Conservation (phyloP, 2,888 invertebrate species). For the Lypha dubia region DNA sequence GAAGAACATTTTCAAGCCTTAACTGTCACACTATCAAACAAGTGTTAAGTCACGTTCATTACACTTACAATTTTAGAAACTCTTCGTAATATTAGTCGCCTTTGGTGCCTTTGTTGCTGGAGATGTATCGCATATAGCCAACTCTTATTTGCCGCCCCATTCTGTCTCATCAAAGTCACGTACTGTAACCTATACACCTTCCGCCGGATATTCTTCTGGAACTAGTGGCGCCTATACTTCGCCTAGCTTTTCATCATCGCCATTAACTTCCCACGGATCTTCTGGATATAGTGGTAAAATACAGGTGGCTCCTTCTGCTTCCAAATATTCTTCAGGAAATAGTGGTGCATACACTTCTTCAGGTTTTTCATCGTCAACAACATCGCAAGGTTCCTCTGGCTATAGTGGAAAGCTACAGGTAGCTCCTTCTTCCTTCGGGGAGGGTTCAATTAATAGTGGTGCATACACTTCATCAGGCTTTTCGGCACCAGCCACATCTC, state of each 20-base stretch:
- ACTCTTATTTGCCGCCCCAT: slow-evolving; percentile 77
- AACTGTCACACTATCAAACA: neutral
- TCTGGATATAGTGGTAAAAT: slow-evolving; percentile 56
- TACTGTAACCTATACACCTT: slow-evolving; percentile 71
- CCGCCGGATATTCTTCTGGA: slow-evolving; percentile 68
- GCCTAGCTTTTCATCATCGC: neutral
- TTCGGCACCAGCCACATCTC: neutral
- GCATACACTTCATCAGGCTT: slow-evolving; percentile 18
- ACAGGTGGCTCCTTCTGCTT: slow-evolving; percentile 13
- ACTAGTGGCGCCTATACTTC: slow-evolving; percentile 50
- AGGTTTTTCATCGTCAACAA: slow-evolving; percentile 4
- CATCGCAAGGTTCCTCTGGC: slow-evolving; percentile 21
- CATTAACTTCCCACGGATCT: slow-evolving; percentile 5
- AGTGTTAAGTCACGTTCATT: neutral
- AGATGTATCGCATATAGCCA: slow-evolving; percentile 78
- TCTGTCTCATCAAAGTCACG: slow-evolving; percentile 71
- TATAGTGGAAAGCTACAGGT: slow-evolving; percentile 54
- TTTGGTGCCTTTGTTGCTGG: slow-evolving; percentile 72
- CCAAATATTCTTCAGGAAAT: neutral
- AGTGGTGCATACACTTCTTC: slow-evolving; percentile 36
- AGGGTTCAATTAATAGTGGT: slow-evolving; percentile 14
- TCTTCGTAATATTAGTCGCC: slow-evolving; percentile 72
- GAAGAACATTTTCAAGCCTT: neutral
- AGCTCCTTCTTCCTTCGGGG: neutral
- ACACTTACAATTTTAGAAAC: slow-evolving; percentile 73